Percentiles rank a stretch among this genome's conserved stretches.
These are phyloP conservation scores for Fistularia tabacaria DNA, from an alignment of 2,797 vertebrate genomes.

Conservation along the genomic window DNA sequence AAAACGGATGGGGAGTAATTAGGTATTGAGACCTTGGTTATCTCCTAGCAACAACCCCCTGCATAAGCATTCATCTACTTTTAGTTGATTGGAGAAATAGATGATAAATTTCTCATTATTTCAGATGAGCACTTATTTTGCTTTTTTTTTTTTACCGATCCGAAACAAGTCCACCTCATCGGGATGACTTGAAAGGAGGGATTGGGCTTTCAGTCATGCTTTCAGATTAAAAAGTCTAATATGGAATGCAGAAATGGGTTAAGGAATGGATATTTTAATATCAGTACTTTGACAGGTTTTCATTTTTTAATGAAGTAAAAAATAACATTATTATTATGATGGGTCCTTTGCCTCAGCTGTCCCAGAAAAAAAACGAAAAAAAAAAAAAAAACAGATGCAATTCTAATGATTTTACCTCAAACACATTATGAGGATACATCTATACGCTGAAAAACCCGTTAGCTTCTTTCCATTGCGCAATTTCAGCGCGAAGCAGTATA, in stretches of 20 bases:
- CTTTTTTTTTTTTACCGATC: background rate
- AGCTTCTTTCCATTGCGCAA: background rate
- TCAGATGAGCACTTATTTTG: background rate
- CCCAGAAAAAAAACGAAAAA: too few species aligned
- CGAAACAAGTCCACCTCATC: background rate
- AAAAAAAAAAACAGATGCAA: background rate
- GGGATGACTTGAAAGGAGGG: background rate
- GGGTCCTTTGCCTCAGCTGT: too few species aligned
- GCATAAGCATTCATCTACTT: too few species aligned
- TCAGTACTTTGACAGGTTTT: too few species aligned
- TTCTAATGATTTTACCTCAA: background rate
- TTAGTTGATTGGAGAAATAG: too few species aligned
- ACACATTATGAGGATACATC: background rate
- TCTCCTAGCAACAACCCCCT: slow-evolving; percentile 17
- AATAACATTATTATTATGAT: too few species aligned
- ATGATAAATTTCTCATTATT: too few species aligned
- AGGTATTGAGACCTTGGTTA: slow-evolving; percentile 14
- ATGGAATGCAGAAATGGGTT: background rate
- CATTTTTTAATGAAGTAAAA: too few species aligned
- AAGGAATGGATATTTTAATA: too few species aligned
- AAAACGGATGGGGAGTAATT: slow-evolving; percentile 6
- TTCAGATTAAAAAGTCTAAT: background rate
- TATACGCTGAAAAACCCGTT: slow-evolving; percentile 18
- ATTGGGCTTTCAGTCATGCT: background rate
- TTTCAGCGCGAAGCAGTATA: slow-evolving; percentile 7